Evolutionary conservation across 2,888 invertebrate species (phyloP).

Genomic region (Orchesellides sinensis): DNA sequence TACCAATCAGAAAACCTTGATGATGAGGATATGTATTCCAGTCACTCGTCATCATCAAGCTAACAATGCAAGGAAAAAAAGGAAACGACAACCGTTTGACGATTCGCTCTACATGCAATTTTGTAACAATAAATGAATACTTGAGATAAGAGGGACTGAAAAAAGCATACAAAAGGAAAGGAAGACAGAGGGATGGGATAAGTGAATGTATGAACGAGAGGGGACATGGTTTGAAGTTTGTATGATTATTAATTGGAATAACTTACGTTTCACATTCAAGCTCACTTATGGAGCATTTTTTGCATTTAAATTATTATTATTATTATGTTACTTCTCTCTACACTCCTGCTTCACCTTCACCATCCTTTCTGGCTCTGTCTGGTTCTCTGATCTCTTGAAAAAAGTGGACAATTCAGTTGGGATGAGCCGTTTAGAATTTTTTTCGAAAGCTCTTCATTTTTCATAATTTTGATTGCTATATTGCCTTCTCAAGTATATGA

Average conservation of each 20-base stretch:
- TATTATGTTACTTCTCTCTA: not conserved
- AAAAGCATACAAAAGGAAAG: not conserved
- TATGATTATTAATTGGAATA: slow-evolving; percentile 49
- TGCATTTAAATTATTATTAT: slow-evolving; percentile 21
- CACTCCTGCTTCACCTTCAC: not conserved
- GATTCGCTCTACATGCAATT: slow-evolving; percentile 53
- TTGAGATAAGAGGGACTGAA: not conserved
- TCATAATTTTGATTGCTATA: slow-evolving; percentile 38
- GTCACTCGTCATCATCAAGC: slow-evolving; percentile 52
- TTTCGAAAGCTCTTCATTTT: slow-evolving; percentile 51
- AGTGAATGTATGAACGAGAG: too few relatives aligned
- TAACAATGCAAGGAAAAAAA: slow-evolving; percentile 29
- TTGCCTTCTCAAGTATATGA: slow-evolving; percentile 10
- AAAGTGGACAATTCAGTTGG: not conserved
- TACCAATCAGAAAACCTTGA: slow-evolving; percentile 18
- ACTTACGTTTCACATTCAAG: slow-evolving; percentile 30
- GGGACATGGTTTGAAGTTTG: slow-evolving; percentile 37
- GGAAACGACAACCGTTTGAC: not conserved
- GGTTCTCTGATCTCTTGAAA: too few relatives aligned
- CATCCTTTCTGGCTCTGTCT: not conserved
- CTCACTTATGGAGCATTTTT: slow-evolving; percentile 20
- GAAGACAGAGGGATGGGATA: slow-evolving; percentile 1
- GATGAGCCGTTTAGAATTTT: slow-evolving; percentile 26
- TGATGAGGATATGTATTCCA: slow-evolving; percentile 56
- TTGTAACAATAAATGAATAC: slow-evolving; percentile 10